A percentile compares a stretch with the other conserved stretches of the same genome.
Conservation (phyloP, 2,797 vertebrate species). For the Gallirallus australis region DNA sequence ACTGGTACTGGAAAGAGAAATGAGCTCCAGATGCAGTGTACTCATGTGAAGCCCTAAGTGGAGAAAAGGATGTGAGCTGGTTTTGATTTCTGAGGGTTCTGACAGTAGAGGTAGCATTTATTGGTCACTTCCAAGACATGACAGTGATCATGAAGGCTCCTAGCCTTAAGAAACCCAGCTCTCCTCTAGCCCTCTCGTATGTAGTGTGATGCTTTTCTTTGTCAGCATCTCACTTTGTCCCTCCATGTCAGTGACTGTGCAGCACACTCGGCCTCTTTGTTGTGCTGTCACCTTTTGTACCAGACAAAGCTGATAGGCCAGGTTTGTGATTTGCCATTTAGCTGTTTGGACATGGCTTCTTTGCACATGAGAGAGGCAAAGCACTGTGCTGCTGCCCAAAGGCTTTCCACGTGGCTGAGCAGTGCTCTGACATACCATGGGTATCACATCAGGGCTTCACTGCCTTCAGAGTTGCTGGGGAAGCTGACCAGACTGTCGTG, state of each 20-base stretch:
- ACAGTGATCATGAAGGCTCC: not conserved
- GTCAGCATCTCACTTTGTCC: not conserved
- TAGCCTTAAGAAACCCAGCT: not conserved
- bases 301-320: not conserved
- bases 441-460: not conserved
- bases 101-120: not conserved
- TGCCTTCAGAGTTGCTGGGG: not conserved
- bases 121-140: not conserved
- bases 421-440: not conserved
- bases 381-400: not conserved
- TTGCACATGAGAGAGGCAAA: not conserved
- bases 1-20: not conserved
- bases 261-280: not conserved
- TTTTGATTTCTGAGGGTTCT: not conserved
- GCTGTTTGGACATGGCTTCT: not conserved
- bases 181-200: not conserved
- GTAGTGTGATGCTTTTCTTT: not conserved
- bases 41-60: not conserved
- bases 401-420: not conserved
- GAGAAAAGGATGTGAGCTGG: not conserved
- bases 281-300: not conserved
- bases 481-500: not conserved
- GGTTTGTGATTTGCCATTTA: not conserved
- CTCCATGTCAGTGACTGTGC: not conserved
- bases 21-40: not conserved